A percentile compares a stretch with the other conserved stretches of the same genome.
phyloP scores from a whole-genome alignment of 2,113 vertebrate species.

The Dipodomys merriami region DNA sequence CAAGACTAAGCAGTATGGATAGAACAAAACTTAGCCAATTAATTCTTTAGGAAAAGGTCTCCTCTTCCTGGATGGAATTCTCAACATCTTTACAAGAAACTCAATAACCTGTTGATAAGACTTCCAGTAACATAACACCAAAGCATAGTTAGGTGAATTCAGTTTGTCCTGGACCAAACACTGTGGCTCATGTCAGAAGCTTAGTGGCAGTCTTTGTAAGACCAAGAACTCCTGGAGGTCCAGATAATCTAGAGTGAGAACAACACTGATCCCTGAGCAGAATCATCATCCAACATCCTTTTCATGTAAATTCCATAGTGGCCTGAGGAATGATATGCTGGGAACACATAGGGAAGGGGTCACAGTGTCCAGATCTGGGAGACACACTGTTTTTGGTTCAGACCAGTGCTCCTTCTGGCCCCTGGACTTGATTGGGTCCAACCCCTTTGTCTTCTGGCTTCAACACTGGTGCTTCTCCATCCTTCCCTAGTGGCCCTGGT shows the following conservation, averaged over 20 bases:
- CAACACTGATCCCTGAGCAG: background rate
- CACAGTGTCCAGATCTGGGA: background rate
- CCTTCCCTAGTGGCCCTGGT: too few species aligned
- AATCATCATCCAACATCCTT: background rate
- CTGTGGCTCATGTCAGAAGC: background rate
- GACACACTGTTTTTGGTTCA: background rate
- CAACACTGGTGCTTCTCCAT: background rate
- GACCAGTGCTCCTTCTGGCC: rapidly evolving
- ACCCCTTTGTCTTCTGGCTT: background rate
- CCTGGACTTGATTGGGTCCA: too few species aligned
- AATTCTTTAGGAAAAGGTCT: background rate
- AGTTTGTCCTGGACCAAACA: background rate
- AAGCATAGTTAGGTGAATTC: background rate
- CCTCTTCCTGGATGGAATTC: background rate
- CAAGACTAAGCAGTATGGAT: background rate
- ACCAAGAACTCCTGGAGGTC: background rate
- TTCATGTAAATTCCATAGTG: background rate
- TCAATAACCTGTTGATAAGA: background rate
- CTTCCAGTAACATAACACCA: background rate
- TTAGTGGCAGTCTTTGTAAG: background rate
- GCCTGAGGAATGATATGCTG: background rate
- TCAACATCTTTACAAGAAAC: background rate
- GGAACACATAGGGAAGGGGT: background rate
- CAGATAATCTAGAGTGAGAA: background rate
- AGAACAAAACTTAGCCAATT: background rate